These are phyloP conservation scores for Neoarius graeffei DNA, from an alignment of 2,113 vertebrate species.

Conservation along the genomic window DNA sequence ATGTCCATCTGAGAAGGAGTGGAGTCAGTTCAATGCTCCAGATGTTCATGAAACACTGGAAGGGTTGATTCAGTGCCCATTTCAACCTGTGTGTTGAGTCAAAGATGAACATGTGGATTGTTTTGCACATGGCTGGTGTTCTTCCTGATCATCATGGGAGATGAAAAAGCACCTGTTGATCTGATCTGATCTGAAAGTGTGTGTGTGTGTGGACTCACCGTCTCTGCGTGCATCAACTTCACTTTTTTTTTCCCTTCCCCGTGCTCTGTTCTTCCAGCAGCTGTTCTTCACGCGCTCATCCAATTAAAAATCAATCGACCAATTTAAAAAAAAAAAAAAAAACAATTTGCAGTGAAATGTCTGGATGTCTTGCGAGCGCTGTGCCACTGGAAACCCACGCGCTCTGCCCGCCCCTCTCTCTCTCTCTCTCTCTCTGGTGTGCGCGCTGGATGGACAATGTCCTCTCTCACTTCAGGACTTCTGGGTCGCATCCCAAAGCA, in stretches of 20 bases:
- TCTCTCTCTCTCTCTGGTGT: slow-evolving; percentile 6
- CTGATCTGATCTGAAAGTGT: background rate
- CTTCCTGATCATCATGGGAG: no score
- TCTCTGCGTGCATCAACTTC: slow-evolving; percentile 11
- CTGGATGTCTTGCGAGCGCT: background rate
- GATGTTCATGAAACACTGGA: background rate
- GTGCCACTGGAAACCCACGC: slow-evolving; percentile 30
- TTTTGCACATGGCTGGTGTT: no score
- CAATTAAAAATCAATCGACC: background rate
- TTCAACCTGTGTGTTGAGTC: background rate
- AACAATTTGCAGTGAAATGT: background rate
- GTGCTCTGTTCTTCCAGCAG: background rate
- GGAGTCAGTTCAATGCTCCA: background rate
- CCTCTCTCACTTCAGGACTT: background rate
- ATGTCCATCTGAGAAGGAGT: background rate
- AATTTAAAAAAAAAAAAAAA: background rate
- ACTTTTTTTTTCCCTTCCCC: background rate
- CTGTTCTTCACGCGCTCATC: background rate
- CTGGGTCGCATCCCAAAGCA: background rate
- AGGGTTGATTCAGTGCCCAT: background rate
- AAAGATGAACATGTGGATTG: no score
- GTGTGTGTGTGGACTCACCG: slow-evolving; percentile 14
- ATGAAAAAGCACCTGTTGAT: slow-evolving; percentile 23
- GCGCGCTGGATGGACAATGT: slow-evolving; percentile 49
- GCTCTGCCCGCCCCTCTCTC: slow-evolving; percentile 22